Conservation (phyloP, 2,797 vertebrate species). For the Sebastes ruberrimus region DNA sequence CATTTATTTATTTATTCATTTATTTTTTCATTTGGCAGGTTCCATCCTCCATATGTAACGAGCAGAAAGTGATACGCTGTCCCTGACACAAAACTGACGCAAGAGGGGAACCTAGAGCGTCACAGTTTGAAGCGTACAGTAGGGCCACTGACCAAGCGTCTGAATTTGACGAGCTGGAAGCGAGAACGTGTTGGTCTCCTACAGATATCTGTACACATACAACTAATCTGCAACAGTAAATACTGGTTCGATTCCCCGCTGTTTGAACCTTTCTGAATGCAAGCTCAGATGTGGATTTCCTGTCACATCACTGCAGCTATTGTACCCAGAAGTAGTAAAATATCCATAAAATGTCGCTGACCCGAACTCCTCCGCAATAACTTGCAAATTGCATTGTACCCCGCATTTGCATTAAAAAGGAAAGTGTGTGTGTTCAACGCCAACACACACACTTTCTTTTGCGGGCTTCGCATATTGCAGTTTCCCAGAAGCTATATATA, state of each 20-base stretch:
- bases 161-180: background rate
- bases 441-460: background rate
- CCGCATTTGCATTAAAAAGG: slow-evolving; percentile 40
- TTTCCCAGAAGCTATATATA: slow-evolving; percentile 17
- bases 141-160: background rate
- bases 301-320: background rate
- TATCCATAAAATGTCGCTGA: slow-evolving; percentile 28
- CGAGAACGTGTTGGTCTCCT: background rate
- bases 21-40: too few species aligned
- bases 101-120: background rate
- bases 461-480: slow-evolving; percentile 1
- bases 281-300: slow-evolving; percentile 3
- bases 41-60: too few species aligned
- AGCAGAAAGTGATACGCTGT: background rate
- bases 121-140: background rate
- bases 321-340: slow-evolving; percentile 16
- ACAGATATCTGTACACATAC: too few species aligned
- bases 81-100: background rate
- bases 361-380: slow-evolving; percentile 25
- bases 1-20: too few species aligned
- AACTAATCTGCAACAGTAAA: too few species aligned
- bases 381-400: slow-evolving; percentile 27
- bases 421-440: background rate
- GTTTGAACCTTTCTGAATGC: background rate
- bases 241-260: background rate